Conservation (phyloP, 2,888 invertebrate species). For the Metalampra italica region DNA sequence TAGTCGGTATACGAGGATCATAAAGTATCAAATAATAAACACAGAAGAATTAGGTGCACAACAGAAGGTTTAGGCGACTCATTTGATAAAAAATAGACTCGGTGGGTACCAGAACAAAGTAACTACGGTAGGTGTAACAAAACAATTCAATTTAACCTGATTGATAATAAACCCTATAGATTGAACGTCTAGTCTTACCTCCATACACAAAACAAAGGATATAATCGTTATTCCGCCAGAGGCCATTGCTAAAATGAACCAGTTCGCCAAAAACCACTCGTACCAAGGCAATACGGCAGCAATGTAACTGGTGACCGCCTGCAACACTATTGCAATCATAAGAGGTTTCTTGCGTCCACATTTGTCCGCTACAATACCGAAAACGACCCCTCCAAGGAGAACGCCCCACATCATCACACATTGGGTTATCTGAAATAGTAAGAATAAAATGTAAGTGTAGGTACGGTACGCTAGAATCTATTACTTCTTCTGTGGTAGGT, state of each 20-base stretch:
- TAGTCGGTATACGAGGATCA: no score
- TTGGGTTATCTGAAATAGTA: constrained; percentile 70
- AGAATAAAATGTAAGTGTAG: no score
- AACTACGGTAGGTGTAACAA: no score
- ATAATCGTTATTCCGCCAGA: constrained; percentile 81
- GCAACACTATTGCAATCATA: constrained; percentile 73
- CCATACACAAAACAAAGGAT: constrained; percentile 83
- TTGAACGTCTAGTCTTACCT: constrained; percentile 41
- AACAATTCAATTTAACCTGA: no score
- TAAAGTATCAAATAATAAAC: no score
- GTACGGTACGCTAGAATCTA: no score
- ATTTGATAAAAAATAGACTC: no score
- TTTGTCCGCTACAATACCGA: constrained; percentile 80
- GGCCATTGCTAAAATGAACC: constrained; percentile 79
- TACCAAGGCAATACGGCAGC: constrained; percentile 76
- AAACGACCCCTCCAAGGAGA: constrained; percentile 78
- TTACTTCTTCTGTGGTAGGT: no score
- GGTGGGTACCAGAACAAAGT: no score
- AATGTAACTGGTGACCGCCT: constrained; percentile 69
- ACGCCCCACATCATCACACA: constrained; percentile 81
- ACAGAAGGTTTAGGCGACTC: no score
- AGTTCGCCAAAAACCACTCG: constrained; percentile 69
- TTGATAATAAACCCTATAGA: no score
- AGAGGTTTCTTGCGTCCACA: constrained; percentile 80
- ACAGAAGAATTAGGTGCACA: no score